Conservation (phyloP, 2,113 vertebrate genomes). For the Theristicus caerulescens region DNA sequence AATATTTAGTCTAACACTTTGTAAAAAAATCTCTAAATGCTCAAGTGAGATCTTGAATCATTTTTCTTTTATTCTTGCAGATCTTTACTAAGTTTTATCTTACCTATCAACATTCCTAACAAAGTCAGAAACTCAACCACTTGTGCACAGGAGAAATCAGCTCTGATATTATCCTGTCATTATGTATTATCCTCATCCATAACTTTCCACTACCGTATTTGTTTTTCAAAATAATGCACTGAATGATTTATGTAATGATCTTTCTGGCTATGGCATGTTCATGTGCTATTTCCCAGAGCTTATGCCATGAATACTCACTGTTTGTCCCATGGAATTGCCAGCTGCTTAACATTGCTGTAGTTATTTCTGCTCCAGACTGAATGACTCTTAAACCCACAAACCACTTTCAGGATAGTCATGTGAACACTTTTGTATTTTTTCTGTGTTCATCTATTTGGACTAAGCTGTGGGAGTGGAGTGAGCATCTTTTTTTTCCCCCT, state of each 20-base stretch:
- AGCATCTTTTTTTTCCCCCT: fast-evolving
- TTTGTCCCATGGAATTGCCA: neutral
- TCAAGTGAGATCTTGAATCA: neutral
- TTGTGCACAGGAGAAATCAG: neutral
- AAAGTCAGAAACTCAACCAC: neutral
- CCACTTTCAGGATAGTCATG: neutral
- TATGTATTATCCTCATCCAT: neutral
- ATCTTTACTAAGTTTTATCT: neutral
- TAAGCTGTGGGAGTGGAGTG: fast-evolving
- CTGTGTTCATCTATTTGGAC: neutral
- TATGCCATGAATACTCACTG: neutral
- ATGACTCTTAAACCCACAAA: neutral
- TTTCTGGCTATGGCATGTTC: neutral
- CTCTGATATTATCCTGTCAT: neutral
- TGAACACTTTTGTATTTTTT: neutral
- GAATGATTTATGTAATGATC: neutral
- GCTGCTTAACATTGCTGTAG: neutral
- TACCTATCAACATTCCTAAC: neutral
- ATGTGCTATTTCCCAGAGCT: neutral
- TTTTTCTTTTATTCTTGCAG: neutral
- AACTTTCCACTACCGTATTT: neutral
- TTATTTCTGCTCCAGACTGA: neutral
- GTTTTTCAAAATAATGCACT: neutral
- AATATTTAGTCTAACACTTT: neutral
- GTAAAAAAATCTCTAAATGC: neutral